Evolutionary conservation across 2,113 vertebrate species (phyloP).

Genomic region (Nesogale talazaci): DNA sequence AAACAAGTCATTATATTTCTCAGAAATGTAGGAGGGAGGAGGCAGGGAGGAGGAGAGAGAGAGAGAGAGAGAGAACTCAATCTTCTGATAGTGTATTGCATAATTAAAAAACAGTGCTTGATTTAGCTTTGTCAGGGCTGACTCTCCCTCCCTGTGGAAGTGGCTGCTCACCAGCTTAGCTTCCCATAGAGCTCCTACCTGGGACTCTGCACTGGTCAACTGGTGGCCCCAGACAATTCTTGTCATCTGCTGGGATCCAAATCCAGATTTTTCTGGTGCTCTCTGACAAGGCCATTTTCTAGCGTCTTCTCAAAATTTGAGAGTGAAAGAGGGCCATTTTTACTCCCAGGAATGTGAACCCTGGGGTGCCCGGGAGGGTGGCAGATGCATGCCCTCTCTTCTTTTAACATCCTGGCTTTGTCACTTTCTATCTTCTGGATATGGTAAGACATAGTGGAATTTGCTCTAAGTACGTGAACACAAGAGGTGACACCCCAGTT

Average conservation of each 20-base stretch:
- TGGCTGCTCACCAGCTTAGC: neutral
- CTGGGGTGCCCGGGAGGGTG: neutral
- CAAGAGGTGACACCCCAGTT: neutral
- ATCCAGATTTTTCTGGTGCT: neutral
- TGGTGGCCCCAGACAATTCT: neutral
- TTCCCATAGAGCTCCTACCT: neutral
- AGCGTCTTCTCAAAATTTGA: neutral
- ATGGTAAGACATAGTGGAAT: neutral
- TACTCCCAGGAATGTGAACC: neutral
- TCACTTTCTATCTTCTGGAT: neutral
- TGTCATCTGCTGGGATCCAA: neutral
- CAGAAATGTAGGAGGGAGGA: neutral
- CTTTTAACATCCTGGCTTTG: neutral
- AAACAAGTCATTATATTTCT: slow-evolving; percentile 44
- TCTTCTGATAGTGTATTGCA: neutral
- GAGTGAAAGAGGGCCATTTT: neutral
- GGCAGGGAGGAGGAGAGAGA: neutral
- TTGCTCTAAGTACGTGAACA: slow-evolving; percentile 26
- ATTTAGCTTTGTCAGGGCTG: neutral
- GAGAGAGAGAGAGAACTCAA: neutral
- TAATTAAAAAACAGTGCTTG: neutral
- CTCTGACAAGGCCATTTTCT: neutral
- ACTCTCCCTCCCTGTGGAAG: neutral
- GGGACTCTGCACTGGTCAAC: neutral
- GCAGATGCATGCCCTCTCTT: neutral